These are phyloP conservation scores for Poecilia wingei DNA, from an alignment of 2,797 vertebrate species.

Conservation along the genomic window DNA sequence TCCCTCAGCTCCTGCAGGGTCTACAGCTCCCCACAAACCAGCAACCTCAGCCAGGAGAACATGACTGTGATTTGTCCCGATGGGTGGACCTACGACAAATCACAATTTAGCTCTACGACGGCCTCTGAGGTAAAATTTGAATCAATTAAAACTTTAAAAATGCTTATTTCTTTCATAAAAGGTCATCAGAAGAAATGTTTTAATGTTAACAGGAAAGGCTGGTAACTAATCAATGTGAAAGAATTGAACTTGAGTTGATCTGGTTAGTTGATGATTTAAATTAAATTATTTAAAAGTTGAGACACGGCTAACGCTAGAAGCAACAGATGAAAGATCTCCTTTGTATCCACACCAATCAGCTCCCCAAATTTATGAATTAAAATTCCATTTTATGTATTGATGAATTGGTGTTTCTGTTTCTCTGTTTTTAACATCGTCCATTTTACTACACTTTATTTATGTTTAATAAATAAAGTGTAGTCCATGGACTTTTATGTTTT, in stretches of 20 bases:
- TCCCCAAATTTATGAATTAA: too few relatives aligned
- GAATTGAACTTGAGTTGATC: not conserved
- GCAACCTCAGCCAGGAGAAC: conserved; percentile 18
- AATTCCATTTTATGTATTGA: too few relatives aligned
- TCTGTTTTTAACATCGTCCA: too few relatives aligned
- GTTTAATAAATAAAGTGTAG: too few relatives aligned
- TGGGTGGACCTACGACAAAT: conserved; percentile 55
- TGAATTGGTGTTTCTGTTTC: too few relatives aligned
- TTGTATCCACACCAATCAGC: too few relatives aligned
- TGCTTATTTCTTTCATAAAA: not conserved
- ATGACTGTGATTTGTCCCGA: conserved; percentile 37
- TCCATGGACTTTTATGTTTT: too few relatives aligned
- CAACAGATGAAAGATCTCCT: too few relatives aligned
- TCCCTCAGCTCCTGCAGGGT: conserved; percentile 49
- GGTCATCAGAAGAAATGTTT: not conserved
- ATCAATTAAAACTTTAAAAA: not conserved
- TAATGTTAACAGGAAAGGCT: not conserved
- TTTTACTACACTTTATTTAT: too few relatives aligned
- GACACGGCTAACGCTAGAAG: not conserved
- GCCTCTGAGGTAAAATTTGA: conserved; percentile 50
- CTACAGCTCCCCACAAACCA: conserved; percentile 11
- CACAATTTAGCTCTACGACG: conserved; percentile 57
- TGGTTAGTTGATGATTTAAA: not conserved
- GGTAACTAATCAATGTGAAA: not conserved
- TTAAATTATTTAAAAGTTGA: not conserved